These are phyloP conservation scores for Cosmia trapezina DNA, from an alignment of 2,888 invertebrate species.

Conservation along the genomic window DNA sequence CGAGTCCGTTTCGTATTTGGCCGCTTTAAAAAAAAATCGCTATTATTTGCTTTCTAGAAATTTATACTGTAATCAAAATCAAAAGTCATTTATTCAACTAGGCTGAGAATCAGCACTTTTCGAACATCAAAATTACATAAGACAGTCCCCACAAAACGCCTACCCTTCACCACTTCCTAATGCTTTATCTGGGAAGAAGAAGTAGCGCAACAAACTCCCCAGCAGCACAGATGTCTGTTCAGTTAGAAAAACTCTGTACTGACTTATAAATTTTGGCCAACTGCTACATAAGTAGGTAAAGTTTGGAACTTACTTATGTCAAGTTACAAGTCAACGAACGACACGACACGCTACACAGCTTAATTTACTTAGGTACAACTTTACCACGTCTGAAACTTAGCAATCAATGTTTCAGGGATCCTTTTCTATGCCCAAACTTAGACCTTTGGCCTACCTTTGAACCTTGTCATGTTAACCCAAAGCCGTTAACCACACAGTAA, in stretches of 20 bases:
- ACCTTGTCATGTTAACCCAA: conserved; percentile 38
- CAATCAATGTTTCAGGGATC: conserved; percentile 42
- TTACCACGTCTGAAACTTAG: conserved; percentile 30
- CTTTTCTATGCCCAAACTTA: conserved; percentile 29
- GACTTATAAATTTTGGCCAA: background rate
- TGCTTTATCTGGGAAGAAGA: no score
- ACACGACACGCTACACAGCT: background rate
- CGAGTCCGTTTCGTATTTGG: background rate
- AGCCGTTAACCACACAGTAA: conserved; percentile 32
- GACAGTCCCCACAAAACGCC: no score
- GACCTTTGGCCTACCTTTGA: conserved; percentile 12
- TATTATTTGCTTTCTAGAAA: background rate
- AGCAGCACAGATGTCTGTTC: no score
- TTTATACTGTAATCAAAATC: no score
- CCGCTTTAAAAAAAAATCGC: background rate
- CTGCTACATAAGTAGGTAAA: background rate
- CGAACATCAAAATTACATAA: no score
- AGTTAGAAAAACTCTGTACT: background rate
- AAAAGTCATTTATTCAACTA: no score
- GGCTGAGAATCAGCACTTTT: no score
- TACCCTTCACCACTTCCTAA: no score
- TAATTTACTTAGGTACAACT: conserved; percentile 21
- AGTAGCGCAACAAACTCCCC: no score
- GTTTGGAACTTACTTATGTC: background rate
- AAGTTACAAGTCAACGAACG: background rate